These are phyloP conservation scores for Acrobasis consociella DNA, from an alignment of 2,888 invertebrate species.

Conservation along the genomic window DNA sequence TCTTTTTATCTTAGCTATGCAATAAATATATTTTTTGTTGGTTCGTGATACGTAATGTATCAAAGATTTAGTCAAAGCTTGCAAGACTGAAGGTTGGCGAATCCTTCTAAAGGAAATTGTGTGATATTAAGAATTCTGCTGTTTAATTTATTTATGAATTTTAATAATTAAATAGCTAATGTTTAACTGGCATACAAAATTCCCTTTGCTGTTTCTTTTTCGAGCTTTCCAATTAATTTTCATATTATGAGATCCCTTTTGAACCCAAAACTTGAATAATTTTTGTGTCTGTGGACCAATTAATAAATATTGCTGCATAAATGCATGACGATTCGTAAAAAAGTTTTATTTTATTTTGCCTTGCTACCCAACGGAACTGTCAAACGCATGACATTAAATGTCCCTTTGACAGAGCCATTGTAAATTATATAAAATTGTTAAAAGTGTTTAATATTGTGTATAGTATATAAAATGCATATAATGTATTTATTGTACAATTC, in stretches of 20 bases:
- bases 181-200: not conserved
- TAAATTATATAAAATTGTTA: constrained; percentile 17
- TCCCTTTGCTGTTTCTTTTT: not conserved
- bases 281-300: constrained; percentile 12
- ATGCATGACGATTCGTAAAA: constrained; percentile 1
- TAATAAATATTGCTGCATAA: not conserved
- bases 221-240: not conserved
- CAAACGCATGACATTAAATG: constrained; percentile 19
- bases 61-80: constrained; percentile 65
- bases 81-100: constrained; percentile 73
- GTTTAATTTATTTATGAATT: not conserved
- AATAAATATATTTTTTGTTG: constrained; percentile 16
- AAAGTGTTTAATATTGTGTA: constrained; percentile 25
- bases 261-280: not conserved
- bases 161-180: not conserved
- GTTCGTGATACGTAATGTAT: constrained; percentile 34
- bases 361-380: not conserved
- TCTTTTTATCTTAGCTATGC: constrained; percentile 22
- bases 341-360: constrained; percentile 4
- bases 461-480: constrained; percentile 20
- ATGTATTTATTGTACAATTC: constrained; percentile 1
- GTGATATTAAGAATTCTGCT: constrained; percentile 52
- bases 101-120: constrained; percentile 73
- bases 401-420: constrained; percentile 15
- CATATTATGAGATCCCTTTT: not conserved